Evolutionary conservation across 2,888 invertebrate genomes (phyloP).

Genomic region (Philopedon plagiatum): DNA sequence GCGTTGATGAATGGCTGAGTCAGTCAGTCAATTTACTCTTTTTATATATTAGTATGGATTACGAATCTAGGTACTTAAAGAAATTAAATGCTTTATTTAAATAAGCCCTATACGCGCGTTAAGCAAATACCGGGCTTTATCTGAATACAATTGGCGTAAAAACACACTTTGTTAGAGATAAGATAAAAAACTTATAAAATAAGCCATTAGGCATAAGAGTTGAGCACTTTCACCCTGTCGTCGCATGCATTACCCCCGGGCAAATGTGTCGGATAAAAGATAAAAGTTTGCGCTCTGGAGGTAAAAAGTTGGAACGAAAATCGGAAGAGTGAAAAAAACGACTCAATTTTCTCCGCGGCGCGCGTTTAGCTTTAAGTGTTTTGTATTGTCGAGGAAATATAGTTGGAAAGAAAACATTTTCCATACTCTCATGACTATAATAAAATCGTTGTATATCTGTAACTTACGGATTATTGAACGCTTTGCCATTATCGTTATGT

Average conservation of each 20-base stretch:
- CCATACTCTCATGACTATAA: background rate
- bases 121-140: background rate
- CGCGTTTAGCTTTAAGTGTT: conserved; percentile 25
- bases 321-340: conserved; percentile 39
- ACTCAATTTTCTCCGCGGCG: conserved; percentile 29
- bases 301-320: conserved; percentile 28
- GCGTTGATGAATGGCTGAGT: no score
- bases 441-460: no score
- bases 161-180: conserved; percentile 18
- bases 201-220: conserved; percentile 23
- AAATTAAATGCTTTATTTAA: background rate
- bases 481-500: no score
- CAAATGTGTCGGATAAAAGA: conserved; percentile 38
- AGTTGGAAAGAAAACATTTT: background rate
- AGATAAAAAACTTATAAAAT: conserved; percentile 31
- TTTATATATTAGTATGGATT: no score
- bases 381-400: conserved; percentile 25
- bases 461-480: no score
- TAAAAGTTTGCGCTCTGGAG: conserved; percentile 25
- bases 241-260: conserved; percentile 35
- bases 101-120: background rate
- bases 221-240: conserved; percentile 25
- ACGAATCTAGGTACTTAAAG: no score
- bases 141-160: conserved; percentile 13
- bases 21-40: no score